These are phyloP conservation scores for Engraulis encrasicolus DNA, from an alignment of 2,113 vertebrate genomes.

Conservation along the genomic window DNA sequence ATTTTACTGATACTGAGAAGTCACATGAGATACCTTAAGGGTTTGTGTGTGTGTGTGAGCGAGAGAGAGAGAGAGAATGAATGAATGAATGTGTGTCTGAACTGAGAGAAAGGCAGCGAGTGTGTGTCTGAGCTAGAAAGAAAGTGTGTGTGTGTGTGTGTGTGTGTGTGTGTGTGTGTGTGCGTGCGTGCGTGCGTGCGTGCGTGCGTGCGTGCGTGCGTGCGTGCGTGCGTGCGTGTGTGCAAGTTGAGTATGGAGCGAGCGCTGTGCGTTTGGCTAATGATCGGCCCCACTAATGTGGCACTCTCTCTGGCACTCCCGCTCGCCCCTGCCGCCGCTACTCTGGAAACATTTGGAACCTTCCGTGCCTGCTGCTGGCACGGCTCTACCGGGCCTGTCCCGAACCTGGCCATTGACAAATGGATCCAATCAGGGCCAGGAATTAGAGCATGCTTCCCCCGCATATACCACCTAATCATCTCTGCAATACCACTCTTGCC, in stretches of 20 bases:
- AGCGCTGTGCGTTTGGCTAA: neutral
- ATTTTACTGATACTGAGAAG: neutral
- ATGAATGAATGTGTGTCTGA: neutral
- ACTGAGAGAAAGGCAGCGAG: too few species aligned
- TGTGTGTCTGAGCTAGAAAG: neutral
- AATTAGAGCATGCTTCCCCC: neutral
- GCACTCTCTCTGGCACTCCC: too few species aligned
- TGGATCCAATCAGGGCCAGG: neutral
- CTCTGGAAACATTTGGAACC: neutral
- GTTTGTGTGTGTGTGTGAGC: neutral
- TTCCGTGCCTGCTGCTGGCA: neutral
- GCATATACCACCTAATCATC: neutral
- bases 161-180: neutral
- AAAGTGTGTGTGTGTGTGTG: neutral
- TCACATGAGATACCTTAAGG: neutral
- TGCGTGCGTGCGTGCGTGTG: neutral
- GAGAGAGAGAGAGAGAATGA: neutral
- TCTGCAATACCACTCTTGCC: neutral
- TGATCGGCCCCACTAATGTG: constrained; percentile 9
- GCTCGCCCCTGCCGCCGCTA: neutral
- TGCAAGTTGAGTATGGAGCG: neutral
- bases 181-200: neutral
- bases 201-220: neutral
- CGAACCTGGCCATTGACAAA: neutral
- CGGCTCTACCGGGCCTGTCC: too few species aligned